Conservation (phyloP, 2,797 vertebrate species). For the Masticophis lateralis region DNA sequence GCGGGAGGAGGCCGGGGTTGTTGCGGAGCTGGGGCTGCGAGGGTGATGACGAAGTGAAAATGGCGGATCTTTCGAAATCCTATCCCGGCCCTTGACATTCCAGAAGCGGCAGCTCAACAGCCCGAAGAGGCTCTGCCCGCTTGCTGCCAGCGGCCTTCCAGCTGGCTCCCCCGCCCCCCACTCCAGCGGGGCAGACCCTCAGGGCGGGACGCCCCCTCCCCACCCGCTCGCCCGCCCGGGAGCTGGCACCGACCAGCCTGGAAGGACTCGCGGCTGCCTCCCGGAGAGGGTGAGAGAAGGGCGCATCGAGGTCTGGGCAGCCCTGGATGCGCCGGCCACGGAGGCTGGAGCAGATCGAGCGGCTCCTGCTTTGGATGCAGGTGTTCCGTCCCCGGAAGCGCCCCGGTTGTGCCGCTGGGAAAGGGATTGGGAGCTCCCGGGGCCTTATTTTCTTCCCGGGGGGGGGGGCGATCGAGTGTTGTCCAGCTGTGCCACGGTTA, state of each 20-base stretch:
- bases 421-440: neutral
- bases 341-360: neutral
- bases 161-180: neutral
- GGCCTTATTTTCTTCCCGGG: neutral
- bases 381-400: neutral
- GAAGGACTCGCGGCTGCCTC: neutral
- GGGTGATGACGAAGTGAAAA: slow-evolving; percentile 93
- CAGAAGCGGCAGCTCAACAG: slow-evolving; percentile 49
- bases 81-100: slow-evolving; percentile 84
- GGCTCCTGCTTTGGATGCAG: neutral
- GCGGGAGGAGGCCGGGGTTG: slow-evolving; percentile 29
- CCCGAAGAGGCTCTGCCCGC: slow-evolving; percentile 5
- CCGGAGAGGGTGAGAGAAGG: neutral
- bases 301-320: neutral
- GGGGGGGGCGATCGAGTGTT: neutral
- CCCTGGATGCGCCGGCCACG: neutral
- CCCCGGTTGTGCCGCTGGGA: neutral
- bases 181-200: neutral
- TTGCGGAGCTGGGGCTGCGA: slow-evolving; percentile 55
- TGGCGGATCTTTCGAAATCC: slow-evolving; percentile 99
- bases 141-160: slow-evolving; percentile 17
- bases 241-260: neutral
- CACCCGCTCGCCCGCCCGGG: neutral
- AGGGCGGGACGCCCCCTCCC: neutral
- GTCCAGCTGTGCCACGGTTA: no score